Evolutionary conservation across 2,888 invertebrate genomes (phyloP).

Genomic region (Hoplodrina ambigua): DNA sequence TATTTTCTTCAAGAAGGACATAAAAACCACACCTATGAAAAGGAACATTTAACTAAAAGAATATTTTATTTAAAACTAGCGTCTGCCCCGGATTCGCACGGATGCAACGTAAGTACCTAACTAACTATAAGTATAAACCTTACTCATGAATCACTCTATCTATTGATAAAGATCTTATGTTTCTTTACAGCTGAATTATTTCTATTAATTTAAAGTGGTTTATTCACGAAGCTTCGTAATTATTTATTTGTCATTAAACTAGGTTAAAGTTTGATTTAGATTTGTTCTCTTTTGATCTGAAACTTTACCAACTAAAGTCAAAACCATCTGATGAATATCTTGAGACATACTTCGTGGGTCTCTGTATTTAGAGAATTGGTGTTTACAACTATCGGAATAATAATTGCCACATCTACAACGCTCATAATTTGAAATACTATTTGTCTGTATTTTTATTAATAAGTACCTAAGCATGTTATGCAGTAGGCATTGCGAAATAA

Average conservation of each 20-base stretch:
- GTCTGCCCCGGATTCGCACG: too few species aligned
- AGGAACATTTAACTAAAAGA: not conserved
- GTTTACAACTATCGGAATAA: too few species aligned
- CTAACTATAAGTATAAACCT: too few species aligned
- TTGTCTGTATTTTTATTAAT: too few species aligned
- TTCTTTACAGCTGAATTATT: too few species aligned
- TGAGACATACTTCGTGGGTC: not conserved
- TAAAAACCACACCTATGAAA: not conserved
- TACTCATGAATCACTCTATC: too few species aligned
- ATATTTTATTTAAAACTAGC: not conserved
- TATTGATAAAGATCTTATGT: too few species aligned
- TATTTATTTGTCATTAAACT: not conserved
- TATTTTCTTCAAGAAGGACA: not conserved
- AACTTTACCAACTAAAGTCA: not conserved
- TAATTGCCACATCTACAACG: too few species aligned
- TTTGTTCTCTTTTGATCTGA: not conserved
- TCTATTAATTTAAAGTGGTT: not conserved
- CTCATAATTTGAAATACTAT: too few species aligned
- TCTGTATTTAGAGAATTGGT: not conserved
- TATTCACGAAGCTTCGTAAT: not conserved
- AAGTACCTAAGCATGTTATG: too few species aligned
- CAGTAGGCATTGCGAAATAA: too few species aligned
- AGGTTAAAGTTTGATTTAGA: conserved; percentile 12
- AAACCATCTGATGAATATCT: not conserved
- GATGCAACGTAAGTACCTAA: too few species aligned